phyloP scores from a whole-genome alignment of 2,888 invertebrate genomes.

The Drosophila mulleri region DNA sequence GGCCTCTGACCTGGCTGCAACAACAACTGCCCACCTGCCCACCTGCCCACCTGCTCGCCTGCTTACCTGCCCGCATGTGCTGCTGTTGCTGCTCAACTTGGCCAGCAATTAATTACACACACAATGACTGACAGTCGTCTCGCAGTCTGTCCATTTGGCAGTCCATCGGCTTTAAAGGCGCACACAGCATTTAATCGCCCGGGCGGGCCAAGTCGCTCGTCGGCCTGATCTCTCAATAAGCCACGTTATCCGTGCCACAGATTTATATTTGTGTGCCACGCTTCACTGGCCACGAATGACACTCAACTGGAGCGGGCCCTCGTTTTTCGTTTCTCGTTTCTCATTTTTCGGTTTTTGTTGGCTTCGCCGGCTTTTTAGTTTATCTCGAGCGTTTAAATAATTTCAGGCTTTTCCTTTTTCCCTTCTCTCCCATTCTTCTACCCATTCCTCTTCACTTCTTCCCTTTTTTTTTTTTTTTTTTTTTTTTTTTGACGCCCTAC shows the following conservation, averaged over 20 bases:
- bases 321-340: neutral
- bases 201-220: slow-evolving; percentile 5
- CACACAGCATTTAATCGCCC: slow-evolving; percentile 56
- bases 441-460: neutral
- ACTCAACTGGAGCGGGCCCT: slow-evolving; percentile 36
- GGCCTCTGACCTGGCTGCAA: slow-evolving; percentile 25
- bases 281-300: slow-evolving; percentile 68
- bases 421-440: neutral
- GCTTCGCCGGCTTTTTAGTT: slow-evolving; percentile 49
- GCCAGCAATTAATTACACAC: slow-evolving; percentile 76
- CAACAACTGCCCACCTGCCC: slow-evolving; percentile 3
- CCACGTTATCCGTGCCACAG: slow-evolving; percentile 44
- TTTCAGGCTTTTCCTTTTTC: slow-evolving; percentile 35
- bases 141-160: slow-evolving; percentile 17
- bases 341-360: neutral
- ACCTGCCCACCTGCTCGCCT: neutral
- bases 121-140: slow-evolving; percentile 15
- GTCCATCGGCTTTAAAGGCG: slow-evolving; percentile 57
- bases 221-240: slow-evolving; percentile 52
- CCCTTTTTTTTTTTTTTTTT: slow-evolving; percentile 10
- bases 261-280: slow-evolving; percentile 68
- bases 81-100: slow-evolving; percentile 68
- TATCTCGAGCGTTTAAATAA: slow-evolving; percentile 74
- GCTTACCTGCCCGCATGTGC: slow-evolving; percentile 3
- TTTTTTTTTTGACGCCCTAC: slow-evolving; percentile 30